Percentiles rank a stretch among this genome's conserved stretches.
phyloP scores from a whole-genome alignment of 1,140 invertebrate genomes.

The Oedothorax gibbosus region DNA sequence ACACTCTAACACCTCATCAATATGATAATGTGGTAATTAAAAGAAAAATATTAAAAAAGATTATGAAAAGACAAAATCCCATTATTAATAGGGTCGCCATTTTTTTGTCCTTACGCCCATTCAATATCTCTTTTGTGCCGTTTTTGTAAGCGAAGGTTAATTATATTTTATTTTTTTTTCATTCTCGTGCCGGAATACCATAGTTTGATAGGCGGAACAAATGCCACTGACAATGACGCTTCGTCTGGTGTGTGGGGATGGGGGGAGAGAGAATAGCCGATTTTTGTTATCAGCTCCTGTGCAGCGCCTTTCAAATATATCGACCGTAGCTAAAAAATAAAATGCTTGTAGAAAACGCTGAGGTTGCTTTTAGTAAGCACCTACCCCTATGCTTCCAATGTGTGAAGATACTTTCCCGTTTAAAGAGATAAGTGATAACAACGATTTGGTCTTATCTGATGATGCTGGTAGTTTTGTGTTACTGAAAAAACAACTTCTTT shows the following conservation, averaged over 20 bases:
- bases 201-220: not conserved
- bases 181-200: not conserved
- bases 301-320: slow-evolving; percentile 29
- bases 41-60: too few relatives aligned
- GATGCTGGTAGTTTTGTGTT: too few relatives aligned
- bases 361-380: too few relatives aligned
- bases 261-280: slow-evolving; percentile 23
- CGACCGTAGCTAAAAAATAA: slow-evolving; percentile 1
- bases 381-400: too few relatives aligned
- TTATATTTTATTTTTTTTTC: slow-evolving; percentile 7
- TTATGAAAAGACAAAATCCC: not conserved
- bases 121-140: slow-evolving; percentile 12
- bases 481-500: too few relatives aligned
- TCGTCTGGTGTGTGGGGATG: not conserved
- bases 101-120: not conserved
- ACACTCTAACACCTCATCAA: too few relatives aligned
- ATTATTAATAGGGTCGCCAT: slow-evolving; percentile 4
- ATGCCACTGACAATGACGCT: too few relatives aligned
- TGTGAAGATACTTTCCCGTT: too few relatives aligned
- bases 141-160: slow-evolving; percentile 14
- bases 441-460: too few relatives aligned
- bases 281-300: slow-evolving; percentile 24
- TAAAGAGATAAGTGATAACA: too few relatives aligned
- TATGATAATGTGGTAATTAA: too few relatives aligned
- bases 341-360: not conserved